Evolutionary conservation across 2,888 invertebrate species (phyloP).

Genomic region (Silvanus unidentatus): DNA sequence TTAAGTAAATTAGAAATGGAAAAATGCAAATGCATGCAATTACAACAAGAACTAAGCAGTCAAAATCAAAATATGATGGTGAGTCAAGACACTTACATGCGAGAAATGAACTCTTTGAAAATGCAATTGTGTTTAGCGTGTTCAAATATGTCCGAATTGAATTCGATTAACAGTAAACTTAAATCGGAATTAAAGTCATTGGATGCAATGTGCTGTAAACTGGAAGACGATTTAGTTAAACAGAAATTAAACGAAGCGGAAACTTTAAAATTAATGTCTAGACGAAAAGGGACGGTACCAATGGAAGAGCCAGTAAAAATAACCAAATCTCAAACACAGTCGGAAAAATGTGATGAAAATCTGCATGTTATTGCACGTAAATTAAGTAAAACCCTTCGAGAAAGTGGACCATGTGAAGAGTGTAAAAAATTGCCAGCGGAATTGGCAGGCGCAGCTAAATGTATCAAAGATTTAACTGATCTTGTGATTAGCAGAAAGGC

Average conservation of each 20-base stretch:
- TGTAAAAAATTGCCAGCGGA: conserved; percentile 31
- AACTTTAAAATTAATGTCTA: conserved; percentile 29
- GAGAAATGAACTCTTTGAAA: conserved; percentile 34
- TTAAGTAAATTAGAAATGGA: conserved; percentile 29
- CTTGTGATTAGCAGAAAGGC: conserved; percentile 28
- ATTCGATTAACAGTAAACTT: conserved; percentile 31
- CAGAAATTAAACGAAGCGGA: conserved; percentile 42
- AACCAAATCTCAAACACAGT: neutral
- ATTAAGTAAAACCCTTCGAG: conserved; percentile 33
- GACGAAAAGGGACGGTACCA: conserved; percentile 9
- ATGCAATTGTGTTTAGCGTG: conserved; percentile 34
- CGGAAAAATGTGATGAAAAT: conserved; percentile 22
- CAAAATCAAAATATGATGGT: conserved; percentile 25
- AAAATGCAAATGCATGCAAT: conserved; percentile 28
- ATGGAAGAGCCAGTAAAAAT: neutral
- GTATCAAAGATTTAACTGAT: conserved; percentile 38
- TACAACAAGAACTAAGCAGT: conserved; percentile 34
- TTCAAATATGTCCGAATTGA: conserved; percentile 33
- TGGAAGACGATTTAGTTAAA: conserved; percentile 42
- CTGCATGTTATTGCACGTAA: conserved; percentile 35
- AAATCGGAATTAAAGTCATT: conserved; percentile 32
- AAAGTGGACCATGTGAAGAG: conserved; percentile 30
- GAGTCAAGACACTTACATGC: conserved; percentile 23
- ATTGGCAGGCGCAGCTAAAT: conserved; percentile 33
- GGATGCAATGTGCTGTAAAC: conserved; percentile 31